phyloP scores from a whole-genome alignment of 23 tunicate species.

The Phallusia fumigata region DNA sequence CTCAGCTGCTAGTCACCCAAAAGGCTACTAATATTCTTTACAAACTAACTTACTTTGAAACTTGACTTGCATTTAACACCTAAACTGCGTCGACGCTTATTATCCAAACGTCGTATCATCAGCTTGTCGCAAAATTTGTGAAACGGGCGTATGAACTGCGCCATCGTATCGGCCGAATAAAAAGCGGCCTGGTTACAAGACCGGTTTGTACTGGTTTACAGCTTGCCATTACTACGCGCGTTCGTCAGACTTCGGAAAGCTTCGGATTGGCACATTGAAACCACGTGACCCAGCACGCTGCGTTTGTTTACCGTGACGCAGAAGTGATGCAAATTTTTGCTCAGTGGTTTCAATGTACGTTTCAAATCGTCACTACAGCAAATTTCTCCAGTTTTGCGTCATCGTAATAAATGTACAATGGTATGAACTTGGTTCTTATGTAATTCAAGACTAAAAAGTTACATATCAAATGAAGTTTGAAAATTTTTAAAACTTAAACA shows the following conservation, averaged over 20 bases:
- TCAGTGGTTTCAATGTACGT: neutral
- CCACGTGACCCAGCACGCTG: conserved; percentile 1
- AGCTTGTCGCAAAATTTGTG: conserved; percentile 11
- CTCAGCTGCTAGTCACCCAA: neutral
- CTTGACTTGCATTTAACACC: conserved; percentile 3
- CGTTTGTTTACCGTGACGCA: conserved; percentile 8
- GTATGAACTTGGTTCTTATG: no score
- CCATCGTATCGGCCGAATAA: neutral
- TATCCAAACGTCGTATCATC: neutral
- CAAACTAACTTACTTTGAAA: neutral
- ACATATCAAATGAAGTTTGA: no score
- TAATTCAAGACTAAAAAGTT: no score
- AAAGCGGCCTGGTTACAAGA: conserved; percentile 20
- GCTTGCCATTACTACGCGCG: conserved; percentile 17
- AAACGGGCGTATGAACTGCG: neutral
- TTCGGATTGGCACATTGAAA: neutral
- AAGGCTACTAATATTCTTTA: neutral
- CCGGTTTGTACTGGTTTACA: conserved; percentile 49
- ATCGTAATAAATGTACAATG: no score
- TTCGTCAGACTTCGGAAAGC: neutral
- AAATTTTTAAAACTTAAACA: no score
- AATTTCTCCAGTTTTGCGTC: no score
- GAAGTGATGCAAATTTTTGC: neutral
- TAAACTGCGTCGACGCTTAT: neutral
- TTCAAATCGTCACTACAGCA: no score